These are phyloP conservation scores for Hyposmocoma kahamanoa DNA, from an alignment of 1,140 invertebrate genomes.

Conservation along the genomic window DNA sequence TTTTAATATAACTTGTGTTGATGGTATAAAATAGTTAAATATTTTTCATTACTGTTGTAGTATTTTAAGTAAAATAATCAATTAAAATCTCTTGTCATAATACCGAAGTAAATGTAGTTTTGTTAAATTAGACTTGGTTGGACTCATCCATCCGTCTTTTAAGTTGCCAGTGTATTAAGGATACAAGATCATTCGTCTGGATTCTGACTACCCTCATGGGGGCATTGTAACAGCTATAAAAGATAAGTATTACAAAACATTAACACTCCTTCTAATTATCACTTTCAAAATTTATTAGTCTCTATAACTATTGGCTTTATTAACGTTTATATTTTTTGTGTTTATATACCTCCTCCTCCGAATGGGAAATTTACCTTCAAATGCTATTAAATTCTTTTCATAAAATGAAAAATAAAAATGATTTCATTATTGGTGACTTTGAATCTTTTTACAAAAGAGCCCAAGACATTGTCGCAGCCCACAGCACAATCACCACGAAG, in stretches of 20 bases:
- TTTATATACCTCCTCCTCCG: not conserved
- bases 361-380: not conserved
- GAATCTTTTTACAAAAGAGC: too few species aligned
- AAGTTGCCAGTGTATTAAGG: not conserved
- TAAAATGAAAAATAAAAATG: not conserved
- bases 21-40: not conserved
- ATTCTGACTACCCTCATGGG: not conserved
- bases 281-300: not conserved
- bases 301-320: not conserved
- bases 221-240: not conserved
- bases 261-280: not conserved
- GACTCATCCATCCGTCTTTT: not conserved
- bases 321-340: not conserved
- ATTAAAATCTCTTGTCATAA: not conserved
- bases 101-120: not conserved
- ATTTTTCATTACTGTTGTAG: not conserved
- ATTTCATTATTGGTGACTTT: not conserved
- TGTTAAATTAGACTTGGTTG: not conserved
- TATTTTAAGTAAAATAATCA: not conserved
- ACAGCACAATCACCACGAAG: too few species aligned
- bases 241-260: not conserved
- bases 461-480: too few species aligned
- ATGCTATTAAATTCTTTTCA: not conserved
- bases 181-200: not conserved
- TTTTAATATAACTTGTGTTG: not conserved